Evolutionary conservation across 2,888 invertebrate species (phyloP).

Genomic region (Exephanes ischioxanthus): DNA sequence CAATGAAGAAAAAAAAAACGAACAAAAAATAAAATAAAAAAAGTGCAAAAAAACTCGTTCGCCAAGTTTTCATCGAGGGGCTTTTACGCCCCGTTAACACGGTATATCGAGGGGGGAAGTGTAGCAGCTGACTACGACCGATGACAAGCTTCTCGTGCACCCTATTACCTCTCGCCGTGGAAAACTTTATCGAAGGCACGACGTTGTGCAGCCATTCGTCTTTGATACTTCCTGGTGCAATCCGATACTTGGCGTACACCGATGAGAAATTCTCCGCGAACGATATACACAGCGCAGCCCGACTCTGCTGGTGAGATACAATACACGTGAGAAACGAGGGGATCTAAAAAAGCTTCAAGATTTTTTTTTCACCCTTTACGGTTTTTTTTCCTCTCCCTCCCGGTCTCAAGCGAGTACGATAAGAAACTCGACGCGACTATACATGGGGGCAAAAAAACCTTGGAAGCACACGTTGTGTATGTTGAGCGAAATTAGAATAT

Average conservation of each 20-base stretch:
- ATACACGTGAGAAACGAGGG: not conserved
- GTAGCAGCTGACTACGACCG: conserved; percentile 36
- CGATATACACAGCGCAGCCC: not conserved
- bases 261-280: not conserved
- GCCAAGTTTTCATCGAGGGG: conserved; percentile 41
- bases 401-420: conserved; percentile 1
- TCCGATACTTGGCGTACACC: not conserved
- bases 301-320: not conserved
- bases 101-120: not conserved
- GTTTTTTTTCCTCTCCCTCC: conserved; percentile 2
- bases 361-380: conserved; percentile 3
- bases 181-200: conserved; percentile 45
- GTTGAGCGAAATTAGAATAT: conserved; percentile 15
- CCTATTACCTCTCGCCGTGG: conserved; percentile 1
- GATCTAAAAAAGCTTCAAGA: conserved; percentile 39
- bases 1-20: conserved; percentile 1
- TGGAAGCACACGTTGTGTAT: not conserved
- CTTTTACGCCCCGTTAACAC: conserved; percentile 44
- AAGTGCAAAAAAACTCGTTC: conserved; percentile 11
- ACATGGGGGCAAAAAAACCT: not conserved
- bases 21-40: not conserved
- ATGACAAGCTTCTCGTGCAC: conserved; percentile 13
- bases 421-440: conserved; percentile 6
- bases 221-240: conserved; percentile 37
- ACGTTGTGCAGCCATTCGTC: conserved; percentile 26